A percentile compares a stretch with the other conserved stretches of the same genome.
Evolutionary conservation across 2,113 vertebrate species (phyloP).

Genomic region (Ia io): DNA sequence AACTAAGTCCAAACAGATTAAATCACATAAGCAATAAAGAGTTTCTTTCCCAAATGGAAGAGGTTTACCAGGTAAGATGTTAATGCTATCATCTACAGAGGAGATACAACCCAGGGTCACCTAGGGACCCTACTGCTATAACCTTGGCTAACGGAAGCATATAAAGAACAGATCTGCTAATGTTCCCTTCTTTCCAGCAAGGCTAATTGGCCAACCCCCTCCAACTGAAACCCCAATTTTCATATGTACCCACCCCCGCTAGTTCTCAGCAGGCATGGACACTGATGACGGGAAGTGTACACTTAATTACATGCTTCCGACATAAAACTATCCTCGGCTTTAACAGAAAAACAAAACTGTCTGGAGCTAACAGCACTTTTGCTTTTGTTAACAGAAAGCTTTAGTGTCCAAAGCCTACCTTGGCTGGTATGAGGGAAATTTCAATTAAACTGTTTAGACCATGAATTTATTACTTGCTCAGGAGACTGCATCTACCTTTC

Average conservation of each 20-base stretch:
- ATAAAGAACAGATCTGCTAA: not conserved
- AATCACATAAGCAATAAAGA: slow-evolving; percentile 13
- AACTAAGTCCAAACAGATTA: not conserved
- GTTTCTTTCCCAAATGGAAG: not conserved
- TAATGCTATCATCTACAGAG: not conserved
- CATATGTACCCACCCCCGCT: not conserved
- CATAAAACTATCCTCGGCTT: not conserved
- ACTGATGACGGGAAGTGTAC: not conserved
- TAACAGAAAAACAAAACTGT: not conserved
- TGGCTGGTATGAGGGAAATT: not conserved
- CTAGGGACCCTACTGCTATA: not conserved
- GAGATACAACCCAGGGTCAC: not conserved
- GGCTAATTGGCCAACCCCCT: not conserved
- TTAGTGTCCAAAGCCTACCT: not conserved
- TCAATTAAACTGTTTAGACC: not conserved
- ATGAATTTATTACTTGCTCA: not conserved
- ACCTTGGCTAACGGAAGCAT: not conserved
- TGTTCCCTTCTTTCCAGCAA: not conserved
- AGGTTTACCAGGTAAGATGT: not conserved
- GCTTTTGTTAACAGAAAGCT: not conserved
- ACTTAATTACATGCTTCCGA: not conserved
- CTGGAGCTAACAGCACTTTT: not conserved
- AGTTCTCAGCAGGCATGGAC: not conserved
- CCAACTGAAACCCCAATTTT: not conserved
- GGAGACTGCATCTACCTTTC: not conserved